A percentile compares a stretch with the other conserved stretches of the same genome.
phyloP scores from a whole-genome alignment of 2,888 invertebrate species.

The Tetragonula carbonaria region DNA sequence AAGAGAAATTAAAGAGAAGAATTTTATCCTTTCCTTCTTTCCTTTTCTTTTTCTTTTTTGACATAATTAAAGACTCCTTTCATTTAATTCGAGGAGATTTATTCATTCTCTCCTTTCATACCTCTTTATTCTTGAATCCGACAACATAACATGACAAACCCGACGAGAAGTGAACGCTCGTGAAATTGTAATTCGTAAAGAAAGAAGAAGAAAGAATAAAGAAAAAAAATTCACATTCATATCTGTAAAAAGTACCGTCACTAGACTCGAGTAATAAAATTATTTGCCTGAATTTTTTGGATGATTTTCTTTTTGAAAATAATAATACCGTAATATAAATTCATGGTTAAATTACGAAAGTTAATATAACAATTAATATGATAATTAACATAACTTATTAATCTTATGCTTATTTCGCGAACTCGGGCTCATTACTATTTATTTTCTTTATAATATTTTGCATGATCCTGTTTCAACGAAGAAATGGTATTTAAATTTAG shows the following conservation, averaged over 20 bases:
- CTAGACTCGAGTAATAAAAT: background rate
- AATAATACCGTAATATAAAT: background rate
- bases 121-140: background rate
- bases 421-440: background rate
- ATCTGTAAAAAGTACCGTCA: background rate
- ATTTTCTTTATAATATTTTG: background rate
- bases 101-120: background rate
- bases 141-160: background rate
- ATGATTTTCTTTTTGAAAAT: background rate
- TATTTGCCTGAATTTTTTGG: background rate
- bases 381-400: constrained; percentile 1
- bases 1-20: background rate
- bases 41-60: background rate
- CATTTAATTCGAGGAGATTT: background rate
- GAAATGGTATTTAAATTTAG: background rate
- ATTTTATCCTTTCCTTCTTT: background rate
- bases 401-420: background rate
- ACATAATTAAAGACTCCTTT: constrained; percentile 5
- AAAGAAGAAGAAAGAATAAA: background rate
- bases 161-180: background rate
- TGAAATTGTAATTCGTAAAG: constrained; percentile 5
- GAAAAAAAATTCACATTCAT: too few relatives aligned
- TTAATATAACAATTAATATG: constrained; percentile 6
- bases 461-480: background rate
- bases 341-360: too few relatives aligned